phyloP scores from a whole-genome alignment of 1,140 invertebrate species.

The Cherax quadricarinatus region DNA sequence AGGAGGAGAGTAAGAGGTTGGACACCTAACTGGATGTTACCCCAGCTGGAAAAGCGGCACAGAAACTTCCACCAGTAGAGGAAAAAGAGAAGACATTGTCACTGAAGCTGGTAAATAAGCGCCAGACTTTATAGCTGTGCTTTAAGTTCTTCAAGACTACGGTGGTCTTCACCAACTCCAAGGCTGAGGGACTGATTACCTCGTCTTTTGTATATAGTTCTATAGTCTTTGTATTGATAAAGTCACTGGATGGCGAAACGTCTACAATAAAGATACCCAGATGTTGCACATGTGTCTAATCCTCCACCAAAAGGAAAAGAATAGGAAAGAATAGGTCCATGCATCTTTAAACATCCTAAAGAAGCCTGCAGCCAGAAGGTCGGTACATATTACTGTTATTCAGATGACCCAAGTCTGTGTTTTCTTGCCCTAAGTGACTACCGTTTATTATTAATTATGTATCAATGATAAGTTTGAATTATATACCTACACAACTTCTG shows the following conservation, averaged over 20 bases:
- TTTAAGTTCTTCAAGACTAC: no score
- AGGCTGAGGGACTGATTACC: no score
- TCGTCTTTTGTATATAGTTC: no score
- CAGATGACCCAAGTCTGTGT: slow-evolving; percentile 18
- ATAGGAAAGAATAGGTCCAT: no score
- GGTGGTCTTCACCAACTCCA: no score
- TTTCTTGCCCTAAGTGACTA: not conserved
- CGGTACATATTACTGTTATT: not conserved
- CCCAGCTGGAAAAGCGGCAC: slow-evolving; percentile 23
- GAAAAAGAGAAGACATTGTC: slow-evolving; percentile 1
- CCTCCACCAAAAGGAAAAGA: not conserved
- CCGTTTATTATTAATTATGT: not conserved
- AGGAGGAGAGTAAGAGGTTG: slow-evolving; percentile 25
- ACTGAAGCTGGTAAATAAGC: not conserved
- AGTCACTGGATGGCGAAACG: no score
- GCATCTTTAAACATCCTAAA: slow-evolving; percentile 1
- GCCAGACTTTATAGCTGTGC: no score
- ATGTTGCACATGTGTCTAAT: no score
- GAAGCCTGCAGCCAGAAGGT: slow-evolving; percentile 24
- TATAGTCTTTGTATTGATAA: no score
- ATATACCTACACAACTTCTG: not conserved
- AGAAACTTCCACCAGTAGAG: slow-evolving; percentile 7
- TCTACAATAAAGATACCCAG: no score
- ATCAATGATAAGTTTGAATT: not conserved
- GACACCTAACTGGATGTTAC: slow-evolving; percentile 18